These are phyloP conservation scores for Diaprepes abbreviatus DNA, from an alignment of 2,888 invertebrate species.

Conservation along the genomic window DNA sequence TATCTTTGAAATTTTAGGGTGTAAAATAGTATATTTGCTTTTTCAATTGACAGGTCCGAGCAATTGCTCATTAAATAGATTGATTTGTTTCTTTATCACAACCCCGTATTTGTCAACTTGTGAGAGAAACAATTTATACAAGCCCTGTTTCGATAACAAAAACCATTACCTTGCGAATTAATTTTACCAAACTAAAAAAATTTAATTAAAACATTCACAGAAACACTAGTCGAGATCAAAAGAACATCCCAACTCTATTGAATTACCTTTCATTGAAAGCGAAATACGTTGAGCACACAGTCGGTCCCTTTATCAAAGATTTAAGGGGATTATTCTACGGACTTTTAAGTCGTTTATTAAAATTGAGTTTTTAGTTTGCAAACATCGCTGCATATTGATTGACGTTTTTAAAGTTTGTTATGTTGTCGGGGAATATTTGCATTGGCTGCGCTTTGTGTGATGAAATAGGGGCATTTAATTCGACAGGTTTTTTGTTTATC, in stretches of 20 bases:
- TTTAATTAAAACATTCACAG: constrained; percentile 11
- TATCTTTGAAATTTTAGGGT: no score
- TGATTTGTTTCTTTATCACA: no score
- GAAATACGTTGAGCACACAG: constrained; percentile 26
- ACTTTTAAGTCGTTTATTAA: constrained; percentile 48
- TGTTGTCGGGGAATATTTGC: not conserved
- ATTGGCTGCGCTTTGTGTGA: not conserved
- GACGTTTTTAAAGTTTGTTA: constrained; percentile 10
- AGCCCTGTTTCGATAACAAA: no score
- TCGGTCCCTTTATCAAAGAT: constrained; percentile 30
- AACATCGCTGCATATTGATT: constrained; percentile 54
- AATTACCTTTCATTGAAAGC: constrained; percentile 16
- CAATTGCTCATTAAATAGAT: no score
- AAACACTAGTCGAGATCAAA: constrained; percentile 23
- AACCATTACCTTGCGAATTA: constrained; percentile 3
- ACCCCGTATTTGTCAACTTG: no score
- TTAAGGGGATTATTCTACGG: constrained; percentile 31
- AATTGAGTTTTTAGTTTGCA: constrained; percentile 60
- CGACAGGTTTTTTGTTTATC: no score
- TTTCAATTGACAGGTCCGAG: no score
- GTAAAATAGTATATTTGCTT: no score
- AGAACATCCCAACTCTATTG: constrained; percentile 13
- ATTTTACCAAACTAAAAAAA: constrained; percentile 1
- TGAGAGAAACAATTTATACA: no score
- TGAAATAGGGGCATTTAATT: no score